Evolutionary conservation across 2,888 invertebrate genomes (phyloP).

Genomic region (Brachypalpus laphriformis): DNA sequence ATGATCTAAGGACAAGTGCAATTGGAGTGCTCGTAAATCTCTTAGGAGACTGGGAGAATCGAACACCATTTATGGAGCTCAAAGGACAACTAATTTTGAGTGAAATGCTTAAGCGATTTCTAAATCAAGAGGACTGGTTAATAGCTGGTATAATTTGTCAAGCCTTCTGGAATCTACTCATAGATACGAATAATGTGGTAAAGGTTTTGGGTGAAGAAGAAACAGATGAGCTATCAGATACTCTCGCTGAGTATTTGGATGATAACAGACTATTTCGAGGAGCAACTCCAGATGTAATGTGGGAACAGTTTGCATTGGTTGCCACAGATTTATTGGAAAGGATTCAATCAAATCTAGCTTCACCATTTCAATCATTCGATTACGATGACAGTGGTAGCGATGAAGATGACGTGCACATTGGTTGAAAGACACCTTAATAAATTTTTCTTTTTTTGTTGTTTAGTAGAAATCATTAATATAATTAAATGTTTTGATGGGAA

Average conservation of each 20-base stretch:
- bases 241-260: constrained; percentile 85
- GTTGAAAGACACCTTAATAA: background rate
- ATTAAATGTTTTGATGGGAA: constrained; percentile 36
- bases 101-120: constrained; percentile 84
- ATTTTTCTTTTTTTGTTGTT: constrained; percentile 7
- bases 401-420: constrained; percentile 79
- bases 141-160: constrained; percentile 89
- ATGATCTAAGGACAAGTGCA: constrained; percentile 89
- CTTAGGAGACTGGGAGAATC: constrained; percentile 85
- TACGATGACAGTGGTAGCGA: constrained; percentile 76
- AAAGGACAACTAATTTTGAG: constrained; percentile 84
- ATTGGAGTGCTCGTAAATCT: constrained; percentile 93
- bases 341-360: constrained; percentile 78
- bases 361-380: constrained; percentile 65
- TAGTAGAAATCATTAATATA: background rate
- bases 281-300: constrained; percentile 81
- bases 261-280: constrained; percentile 84
- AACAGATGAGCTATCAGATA: constrained; percentile 84
- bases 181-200: constrained; percentile 84
- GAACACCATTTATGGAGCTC: constrained; percentile 84
- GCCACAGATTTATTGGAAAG: constrained; percentile 89
- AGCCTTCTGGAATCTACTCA: constrained; percentile 89
- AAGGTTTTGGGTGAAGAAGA: constrained; percentile 83
- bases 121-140: constrained; percentile 87
- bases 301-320: constrained; percentile 90